Evolutionary conservation across 2,888 invertebrate species (phyloP), one percentile per base, ranked within the genome.

Genomic region (Polyommatus iphigenia): DNA sequence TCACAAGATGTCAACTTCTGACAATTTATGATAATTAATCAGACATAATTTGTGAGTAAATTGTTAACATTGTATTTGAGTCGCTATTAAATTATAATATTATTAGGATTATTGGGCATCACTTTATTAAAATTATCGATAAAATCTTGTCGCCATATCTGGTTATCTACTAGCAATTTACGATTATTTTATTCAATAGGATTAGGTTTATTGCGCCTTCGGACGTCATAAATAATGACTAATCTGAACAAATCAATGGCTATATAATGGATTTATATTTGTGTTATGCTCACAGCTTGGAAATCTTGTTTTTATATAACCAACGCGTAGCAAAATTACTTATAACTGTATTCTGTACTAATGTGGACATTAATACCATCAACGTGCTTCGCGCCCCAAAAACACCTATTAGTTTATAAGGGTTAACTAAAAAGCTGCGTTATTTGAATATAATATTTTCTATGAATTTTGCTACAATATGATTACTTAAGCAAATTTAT

Each of bases 191-290:
- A 57, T 73, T 57, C 59, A 77, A 77, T 73, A 77, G 77, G 77
- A 77, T 77, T 77, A 73, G 20, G 72, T 72, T 77, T 57, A 77
- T 73, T 59, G 72, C 29, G 73, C 73, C 73, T 77, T 59, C 73
- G 24, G 59, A 36, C 71, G 77, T 77, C 77, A 41, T 77, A 77
- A 77, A 72, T 77, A 77, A 57, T 77, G 32, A 59, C 77, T 72
- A 77, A 77, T 72, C 72, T 77, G 36, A 8, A 20, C 46, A 77
- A 77, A 50, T 77, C 77, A 77, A 71, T 72, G 54, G 54, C 54
- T 71, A 77, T 54, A 77, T 57, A 71, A 54, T 57, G 24, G 71
- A 77, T 57, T 36, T 59, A 67, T 67, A 67, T 67, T 67, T 67
- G 67, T 67, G 29, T 67, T 59, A 59, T 59, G 59, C 20, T 15